Evolutionary conservation across 2,113 vertebrate genomes (phyloP), one percentile per base, ranked within the genome.

Genomic region (Falcunculus frontatus): DNA sequence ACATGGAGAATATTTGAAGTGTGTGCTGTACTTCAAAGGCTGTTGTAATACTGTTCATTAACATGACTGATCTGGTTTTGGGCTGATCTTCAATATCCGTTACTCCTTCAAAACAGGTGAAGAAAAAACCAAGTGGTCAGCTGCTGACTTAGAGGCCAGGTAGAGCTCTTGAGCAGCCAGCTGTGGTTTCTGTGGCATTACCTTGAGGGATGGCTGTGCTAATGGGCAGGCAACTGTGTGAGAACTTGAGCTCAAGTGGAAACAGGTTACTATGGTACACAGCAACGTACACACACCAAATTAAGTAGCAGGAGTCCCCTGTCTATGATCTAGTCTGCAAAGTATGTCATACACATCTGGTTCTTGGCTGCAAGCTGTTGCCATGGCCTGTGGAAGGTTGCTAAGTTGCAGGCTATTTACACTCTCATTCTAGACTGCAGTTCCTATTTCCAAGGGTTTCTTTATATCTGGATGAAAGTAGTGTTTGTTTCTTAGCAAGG

Each of bases 301-400:
- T 95, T 93, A 97, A 95, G 95, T 55, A 86, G 55, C 60, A 77
- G 90, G 94, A 95, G 88, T 93, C 90, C 93, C 95, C 90, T 90
- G 75, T 25, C 78, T 63, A 26, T 96, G 90, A 97, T 67, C 94
- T 90, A 77, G 83, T 70, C 60, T 92, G 83, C 64, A 74, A 95
- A 95, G 72, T 80, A 95, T 91, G 95, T 89, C 85, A 79, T 72
- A 91, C 87, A 85, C 74, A 84, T 94, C 75, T 86, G 77, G 72
- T 70, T 89, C 70, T 70, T 89, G 87, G 93, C 95, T 87, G 77
- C 53, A 15, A 73, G 73, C 64, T 81, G 89, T 84, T 92, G 94
- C 92, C 64, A 30, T 46, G 88, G 53, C 63, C 83, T 69, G 78
- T 80, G 88, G 75, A 90, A 90, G 76, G 95, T 88, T 95, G 95